Base-by-base conservation (phyloP, 2,888 invertebrate genomes). In the Listrodromus nycthemerus region DNA sequence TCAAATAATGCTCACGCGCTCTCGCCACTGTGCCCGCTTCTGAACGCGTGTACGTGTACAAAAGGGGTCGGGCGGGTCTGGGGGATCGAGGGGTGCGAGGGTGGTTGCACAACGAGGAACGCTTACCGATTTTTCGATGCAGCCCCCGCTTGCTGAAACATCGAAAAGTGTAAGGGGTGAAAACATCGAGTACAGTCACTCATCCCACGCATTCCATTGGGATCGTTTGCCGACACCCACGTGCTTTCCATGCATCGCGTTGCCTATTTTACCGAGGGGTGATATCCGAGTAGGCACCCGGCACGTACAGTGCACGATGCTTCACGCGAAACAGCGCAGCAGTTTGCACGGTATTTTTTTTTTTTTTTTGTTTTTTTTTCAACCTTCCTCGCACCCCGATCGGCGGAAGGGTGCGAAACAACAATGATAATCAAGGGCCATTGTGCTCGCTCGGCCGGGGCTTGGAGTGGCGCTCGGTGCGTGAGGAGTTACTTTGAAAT, bases 401-500 rank as follows among this genome's bases (percentile, higher is more conserved):
- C 45, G 83, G 75, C 37, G 85, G 83, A 73, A 27, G 70, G 84
- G 84, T 78, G 84, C 81, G 84, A 84, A 84, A 84, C 81, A 84
- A 84, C 88, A 88, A 67, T 87, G 88, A 83, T 85, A 87, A 80
- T 86, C 87, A 65, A 85, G 71, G 66, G 80, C 87, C 70, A 79
- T 84, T 69, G 87, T 85, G 75, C 81, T 63, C 65, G 81, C 81
- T 75, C 78, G 69, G 73, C 37, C 69, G 69, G 73, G 63, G 74
- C 50, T 65, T 50, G 33, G 90, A 91, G 86, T 90, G 90, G 88
- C 86, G 89, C 86, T 87, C 88, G 87, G 88, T 86, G 89, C 88
- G 88, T 88, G 86, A 24, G 48, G 73, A 27, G 71, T 74, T 78
- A 84, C 81, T 81, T 84, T 75, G 65, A 75, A 84, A 81, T 27